These are phyloP conservation scores for Polyommatus iphigenia DNA, from an alignment of 2,888 invertebrate genomes.

Conservation along the genomic window DNA sequence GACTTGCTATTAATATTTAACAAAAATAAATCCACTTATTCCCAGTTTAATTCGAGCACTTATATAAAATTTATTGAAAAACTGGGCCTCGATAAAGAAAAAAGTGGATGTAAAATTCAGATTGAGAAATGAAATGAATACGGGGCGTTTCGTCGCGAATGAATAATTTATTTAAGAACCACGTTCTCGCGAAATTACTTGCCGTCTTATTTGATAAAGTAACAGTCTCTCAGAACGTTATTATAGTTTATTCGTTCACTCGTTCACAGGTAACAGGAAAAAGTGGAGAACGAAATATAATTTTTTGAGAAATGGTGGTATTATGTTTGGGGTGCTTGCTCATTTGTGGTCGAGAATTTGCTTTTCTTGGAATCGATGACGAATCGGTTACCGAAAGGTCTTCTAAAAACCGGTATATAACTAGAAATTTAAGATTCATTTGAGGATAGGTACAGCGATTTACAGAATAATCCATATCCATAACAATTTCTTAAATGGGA, in stretches of 20 bases:
- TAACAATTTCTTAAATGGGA: no score
- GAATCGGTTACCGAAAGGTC: neutral
- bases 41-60: slow-evolving; percentile 65
- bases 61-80: slow-evolving; percentile 77
- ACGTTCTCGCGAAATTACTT: slow-evolving; percentile 77
- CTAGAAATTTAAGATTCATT: no score
- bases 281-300: slow-evolving; percentile 1
- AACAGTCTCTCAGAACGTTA: slow-evolving; percentile 35
- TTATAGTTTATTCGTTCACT: slow-evolving; percentile 22
- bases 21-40: slow-evolving; percentile 42
- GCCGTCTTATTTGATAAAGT: slow-evolving; percentile 72
- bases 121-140: slow-evolving; percentile 80
- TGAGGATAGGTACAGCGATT: neutral
- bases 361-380: neutral
- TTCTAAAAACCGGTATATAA: neutral
- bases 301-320: neutral
- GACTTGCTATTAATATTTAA: slow-evolving; percentile 32
- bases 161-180: slow-evolving; percentile 79
- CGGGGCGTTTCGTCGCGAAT: slow-evolving; percentile 78
- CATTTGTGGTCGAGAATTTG: neutral
- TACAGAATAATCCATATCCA: no score
- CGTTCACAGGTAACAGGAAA: slow-evolving; percentile 12
- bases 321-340: neutral
- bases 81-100: slow-evolving; percentile 67
- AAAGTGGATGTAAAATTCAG: slow-evolving; percentile 73